These are phyloP conservation scores for Siniperca chuatsi DNA, from an alignment of 2,113 vertebrate genomes.

Conservation along the genomic window DNA sequence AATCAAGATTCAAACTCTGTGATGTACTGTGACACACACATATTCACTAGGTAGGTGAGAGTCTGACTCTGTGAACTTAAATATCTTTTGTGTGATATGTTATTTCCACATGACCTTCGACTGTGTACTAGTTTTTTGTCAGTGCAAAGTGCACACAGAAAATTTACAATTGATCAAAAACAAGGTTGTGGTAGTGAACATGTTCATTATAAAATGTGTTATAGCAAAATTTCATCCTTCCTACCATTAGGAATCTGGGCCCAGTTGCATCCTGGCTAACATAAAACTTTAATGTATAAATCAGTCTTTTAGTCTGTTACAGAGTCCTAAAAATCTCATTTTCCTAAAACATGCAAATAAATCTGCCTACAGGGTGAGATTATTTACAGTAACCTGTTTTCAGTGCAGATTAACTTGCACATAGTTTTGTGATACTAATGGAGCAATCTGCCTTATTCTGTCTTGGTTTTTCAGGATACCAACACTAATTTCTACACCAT, in stretches of 20 bases:
- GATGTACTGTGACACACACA: neutral
- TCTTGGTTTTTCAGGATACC: neutral
- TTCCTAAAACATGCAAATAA: slow-evolving; percentile 21
- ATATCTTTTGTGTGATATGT: neutral
- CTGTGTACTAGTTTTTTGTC: neutral
- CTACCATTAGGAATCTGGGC: neutral
- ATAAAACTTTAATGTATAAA: slow-evolving; percentile 1
- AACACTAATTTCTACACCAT: slow-evolving; percentile 2
- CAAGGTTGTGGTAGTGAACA: neutral
- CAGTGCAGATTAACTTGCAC: neutral
- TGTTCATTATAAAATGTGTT: neutral
- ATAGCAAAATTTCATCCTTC: neutral
- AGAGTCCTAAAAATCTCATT: neutral
- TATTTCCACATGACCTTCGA: neutral
- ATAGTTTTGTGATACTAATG: neutral
- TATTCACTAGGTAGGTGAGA: neutral
- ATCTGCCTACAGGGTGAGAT: neutral
- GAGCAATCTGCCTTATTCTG: neutral
- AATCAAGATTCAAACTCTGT: neutral
- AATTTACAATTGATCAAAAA: neutral
- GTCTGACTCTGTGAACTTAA: neutral
- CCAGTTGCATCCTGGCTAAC: neutral
- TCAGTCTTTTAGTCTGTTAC: slow-evolving; percentile 12
- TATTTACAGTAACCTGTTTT: slow-evolving; percentile 5
- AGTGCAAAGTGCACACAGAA: neutral